Base-by-base conservation (phyloP, 2,888 invertebrate species). In the Eristalinus sepulchralis region DNA sequence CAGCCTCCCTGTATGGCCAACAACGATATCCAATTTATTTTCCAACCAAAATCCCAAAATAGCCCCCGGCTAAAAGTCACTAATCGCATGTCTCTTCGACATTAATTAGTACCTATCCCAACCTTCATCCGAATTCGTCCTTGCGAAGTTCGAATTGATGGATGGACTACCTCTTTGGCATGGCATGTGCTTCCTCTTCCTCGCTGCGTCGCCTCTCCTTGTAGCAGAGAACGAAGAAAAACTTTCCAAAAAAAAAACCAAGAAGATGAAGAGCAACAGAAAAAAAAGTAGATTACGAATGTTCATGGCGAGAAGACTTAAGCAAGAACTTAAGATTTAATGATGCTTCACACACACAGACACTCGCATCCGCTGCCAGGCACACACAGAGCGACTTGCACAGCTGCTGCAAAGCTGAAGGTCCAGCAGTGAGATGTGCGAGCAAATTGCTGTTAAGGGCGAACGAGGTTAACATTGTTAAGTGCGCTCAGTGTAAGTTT, bases 281-380 rank as follows among this genome's bases (percentile, higher is more conserved):
- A 39, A 31, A 60, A 60, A 27, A 60, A 0, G 24, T 9, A 55
- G n/a, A 8, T 39, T 33, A 47, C 66, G 20, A n/a, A 57, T 71
- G 70, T 76, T 36, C 31, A 71, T 71, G n/a, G 64, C 33, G 68
- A 62, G 53, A 67, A 55, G 47, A 72, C 57, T 63, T 67, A n/a
- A n/a, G 53, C 20, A 62, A 36, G 17, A 76, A 76, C 76, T 81
- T 63, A 77, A 81, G 67, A 81, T 77, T 85, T 68, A 85, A 82
- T 77, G 81, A 85, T 81, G 62, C 81, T 77, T 20, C 62, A 79
- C 64, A 53, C 33, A 64, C 39, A 36, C 36, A 9, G 9, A 6
- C 34, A 34, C 34, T 4, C 9, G n/a, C 34, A 34, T 27, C n/a
- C 27, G 17, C 1, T 13, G 57, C 11, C 20, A 13, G 13, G 11